Percentiles rank a stretch among this genome's conserved stretches.
Evolutionary conservation across 1,140 invertebrate genomes (phyloP).

Genomic region (Micrasema longulum): DNA sequence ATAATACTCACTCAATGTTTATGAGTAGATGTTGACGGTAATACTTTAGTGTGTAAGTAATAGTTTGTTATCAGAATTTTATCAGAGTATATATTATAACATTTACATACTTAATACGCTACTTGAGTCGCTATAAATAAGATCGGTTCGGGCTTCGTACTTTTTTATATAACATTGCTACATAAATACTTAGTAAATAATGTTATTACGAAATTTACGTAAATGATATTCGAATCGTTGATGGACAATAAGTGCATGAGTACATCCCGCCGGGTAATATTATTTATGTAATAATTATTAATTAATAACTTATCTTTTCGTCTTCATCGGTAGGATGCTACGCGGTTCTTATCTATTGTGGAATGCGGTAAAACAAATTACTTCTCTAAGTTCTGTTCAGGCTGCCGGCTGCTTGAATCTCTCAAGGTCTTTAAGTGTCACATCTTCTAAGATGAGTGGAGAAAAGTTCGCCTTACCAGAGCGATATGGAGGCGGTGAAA

Average conservation of each 20-base stretch:
- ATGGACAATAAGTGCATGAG: not conserved
- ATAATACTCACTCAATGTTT: too few relatives aligned
- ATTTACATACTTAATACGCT: not conserved
- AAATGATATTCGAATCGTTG: not conserved
- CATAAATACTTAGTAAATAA: not conserved
- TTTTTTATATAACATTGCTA: not conserved
- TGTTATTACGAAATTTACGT: conserved; percentile 12
- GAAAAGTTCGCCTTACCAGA: conserved; percentile 73
- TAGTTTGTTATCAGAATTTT: conserved; percentile 27
- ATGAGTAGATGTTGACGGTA: too few relatives aligned
- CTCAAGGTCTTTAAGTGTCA: conserved; percentile 20
- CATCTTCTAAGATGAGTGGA: conserved; percentile 48
- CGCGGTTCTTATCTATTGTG: conserved; percentile 22
- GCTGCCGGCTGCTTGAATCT: conserved; percentile 18
- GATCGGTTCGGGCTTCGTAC: not conserved
- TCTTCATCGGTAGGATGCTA: conserved; percentile 23
- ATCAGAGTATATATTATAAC: not conserved
- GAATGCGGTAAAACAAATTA: conserved; percentile 10
- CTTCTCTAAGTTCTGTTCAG: not conserved
- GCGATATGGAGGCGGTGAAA: conserved; percentile 71
- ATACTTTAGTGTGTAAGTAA: too few relatives aligned
- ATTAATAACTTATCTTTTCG: conserved; percentile 10
- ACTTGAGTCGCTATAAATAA: conserved; percentile 9
- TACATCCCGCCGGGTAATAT: conserved; percentile 6
- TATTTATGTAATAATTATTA: conserved; percentile 9